Evolutionary conservation across 1,140 invertebrate species (phyloP), one percentile per base, ranked within the genome.

Genomic region (Drosophila rufa): DNA sequence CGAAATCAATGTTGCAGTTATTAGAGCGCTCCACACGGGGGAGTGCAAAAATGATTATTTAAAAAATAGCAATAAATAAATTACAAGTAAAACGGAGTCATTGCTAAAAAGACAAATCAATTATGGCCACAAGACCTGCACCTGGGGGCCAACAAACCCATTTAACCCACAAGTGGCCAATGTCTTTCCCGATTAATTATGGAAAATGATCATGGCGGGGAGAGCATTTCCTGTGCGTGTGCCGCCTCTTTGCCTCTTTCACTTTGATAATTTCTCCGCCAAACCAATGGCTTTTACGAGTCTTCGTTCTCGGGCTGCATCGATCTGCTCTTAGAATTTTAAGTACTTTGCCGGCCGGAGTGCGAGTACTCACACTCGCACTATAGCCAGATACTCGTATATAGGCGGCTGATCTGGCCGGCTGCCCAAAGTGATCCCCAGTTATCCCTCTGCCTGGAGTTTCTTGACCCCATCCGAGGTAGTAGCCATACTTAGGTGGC

Each of bases 151-250:
- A 87, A 87, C 80, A 87, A 87, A 87, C 84, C 73, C 83, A 89
- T 77, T 89, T 87, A 87, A 87, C 83, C 83, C 86, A 87, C 83
- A 87, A 87, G 60, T 87, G 65, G 68, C 80, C 80, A 89, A 89
- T 87, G 84, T 77, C 83, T 87, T 66, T 61, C 40, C 67, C 76
- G 80, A 80, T 89, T 87, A 83, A 87, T 87, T 87, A 87, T 87
- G 83, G 83, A 87, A 80, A 87, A 89, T 89, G 76, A 87, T 87
- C 80, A 79, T 68, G 83, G 56, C 77, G 60, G 81, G 60, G 81
- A 87, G 83, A 87, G 84, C 68, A 89, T 87, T 87, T 87, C 83
- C 83, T 87, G 83, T 89, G 77, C 22, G 60, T 71, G 62, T 61
- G 38, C 57, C 53, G 12, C 7, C 36, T 46, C 22, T 17, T 25